These are phyloP conservation scores for Plecotus auritus DNA, from an alignment of 2,113 vertebrate species.

Conservation along the genomic window DNA sequence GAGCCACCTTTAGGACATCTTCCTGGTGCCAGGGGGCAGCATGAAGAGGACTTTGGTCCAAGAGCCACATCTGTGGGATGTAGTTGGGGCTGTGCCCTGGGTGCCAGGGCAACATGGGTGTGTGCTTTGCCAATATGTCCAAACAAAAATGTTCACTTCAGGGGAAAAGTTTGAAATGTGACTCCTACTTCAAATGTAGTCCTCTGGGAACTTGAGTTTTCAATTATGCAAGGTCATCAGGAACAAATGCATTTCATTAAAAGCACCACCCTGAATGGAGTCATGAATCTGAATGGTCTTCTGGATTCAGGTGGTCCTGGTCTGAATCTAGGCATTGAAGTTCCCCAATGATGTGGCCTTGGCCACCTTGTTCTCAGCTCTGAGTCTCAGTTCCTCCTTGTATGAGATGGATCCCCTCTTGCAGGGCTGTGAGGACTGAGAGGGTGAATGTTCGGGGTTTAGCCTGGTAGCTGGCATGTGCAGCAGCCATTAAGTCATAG, in stretches of 20 bases:
- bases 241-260: slow-evolving; percentile 2
- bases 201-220: background rate
- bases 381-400: background rate
- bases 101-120: background rate
- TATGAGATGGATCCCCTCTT: background rate
- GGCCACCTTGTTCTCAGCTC: background rate
- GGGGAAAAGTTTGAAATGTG: background rate
- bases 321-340: background rate
- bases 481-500: too few relatives aligned
- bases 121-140: background rate
- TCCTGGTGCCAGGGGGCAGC: background rate
- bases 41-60: background rate
- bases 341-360: rapidly evolving
- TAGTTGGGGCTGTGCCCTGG: background rate
- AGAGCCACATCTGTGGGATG: background rate
- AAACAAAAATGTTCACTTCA: background rate
- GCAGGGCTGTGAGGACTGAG: rapidly evolving
- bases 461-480: background rate
- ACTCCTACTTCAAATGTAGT: background rate
- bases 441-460: background rate
- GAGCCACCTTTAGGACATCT: background rate
- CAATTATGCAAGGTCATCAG: background rate
- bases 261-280: background rate
- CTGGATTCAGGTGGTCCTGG: background rate
- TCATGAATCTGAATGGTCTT: background rate